Evolutionary conservation across 2,113 vertebrate species (phyloP).

Genomic region (Ptyas mucosa): DNA sequence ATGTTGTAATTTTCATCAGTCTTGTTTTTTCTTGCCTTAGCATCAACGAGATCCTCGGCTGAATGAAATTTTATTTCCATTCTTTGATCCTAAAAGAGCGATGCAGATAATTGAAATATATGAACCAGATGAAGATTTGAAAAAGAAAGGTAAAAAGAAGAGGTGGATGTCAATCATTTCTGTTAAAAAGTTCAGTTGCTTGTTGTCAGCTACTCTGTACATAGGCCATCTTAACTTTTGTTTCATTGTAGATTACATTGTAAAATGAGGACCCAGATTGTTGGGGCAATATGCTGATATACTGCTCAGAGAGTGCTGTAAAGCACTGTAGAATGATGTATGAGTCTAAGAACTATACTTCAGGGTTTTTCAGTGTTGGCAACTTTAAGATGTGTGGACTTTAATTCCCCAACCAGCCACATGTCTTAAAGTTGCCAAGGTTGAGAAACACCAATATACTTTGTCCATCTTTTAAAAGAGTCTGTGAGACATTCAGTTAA

Average conservation of each 20-base stretch:
- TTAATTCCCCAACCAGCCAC: neutral
- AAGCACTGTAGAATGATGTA: neutral
- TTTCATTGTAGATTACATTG: neutral
- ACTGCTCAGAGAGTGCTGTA: neutral
- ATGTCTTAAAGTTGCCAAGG: neutral
- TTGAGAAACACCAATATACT: neutral
- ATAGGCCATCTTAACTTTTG: neutral
- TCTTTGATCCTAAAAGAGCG: constrained; percentile 94
- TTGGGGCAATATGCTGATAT: neutral
- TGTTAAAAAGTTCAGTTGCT: neutral
- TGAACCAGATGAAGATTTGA: constrained; percentile 89
- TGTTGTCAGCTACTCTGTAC: no score
- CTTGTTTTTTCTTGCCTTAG: constrained; percentile 72
- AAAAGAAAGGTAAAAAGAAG: constrained; percentile 83
- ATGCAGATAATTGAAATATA: constrained; percentile 96
- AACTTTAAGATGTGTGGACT: neutral
- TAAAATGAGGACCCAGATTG: neutral
- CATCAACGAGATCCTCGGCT: constrained; percentile 95
- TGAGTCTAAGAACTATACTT: neutral
- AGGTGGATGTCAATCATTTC: neutral
- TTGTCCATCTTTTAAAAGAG: neutral
- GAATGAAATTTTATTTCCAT: constrained; percentile 98
- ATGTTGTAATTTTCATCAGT: constrained; percentile 55
- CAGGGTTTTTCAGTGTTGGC: neutral
- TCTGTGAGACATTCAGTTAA: neutral